Conservation (phyloP, 1,140 invertebrate species). For the Drepana arcuata region DNA sequence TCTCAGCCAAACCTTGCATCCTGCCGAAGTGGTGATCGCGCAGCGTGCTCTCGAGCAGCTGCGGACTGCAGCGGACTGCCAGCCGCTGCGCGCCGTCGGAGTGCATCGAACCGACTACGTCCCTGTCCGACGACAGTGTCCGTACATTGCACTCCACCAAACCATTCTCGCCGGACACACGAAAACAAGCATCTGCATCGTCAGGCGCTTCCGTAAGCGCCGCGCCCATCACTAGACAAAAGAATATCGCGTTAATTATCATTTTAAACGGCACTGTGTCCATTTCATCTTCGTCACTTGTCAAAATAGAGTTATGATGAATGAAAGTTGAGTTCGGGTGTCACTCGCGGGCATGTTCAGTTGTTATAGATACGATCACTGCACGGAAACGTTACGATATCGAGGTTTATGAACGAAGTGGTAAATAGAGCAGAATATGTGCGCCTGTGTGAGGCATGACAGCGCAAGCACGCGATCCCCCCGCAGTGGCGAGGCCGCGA, state of each 20-base stretch:
- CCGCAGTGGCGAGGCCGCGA: conserved; percentile 49
- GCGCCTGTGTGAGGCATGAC: conserved; percentile 14
- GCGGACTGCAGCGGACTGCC: conserved; percentile 77
- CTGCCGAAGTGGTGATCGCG: conserved; percentile 77
- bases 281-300: conserved; percentile 62
- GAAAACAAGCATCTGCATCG: conserved; percentile 67
- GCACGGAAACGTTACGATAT: conserved; percentile 36
- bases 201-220: conserved; percentile 59
- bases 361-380: conserved; percentile 27
- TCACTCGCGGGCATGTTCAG: conserved; percentile 47
- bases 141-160: conserved; percentile 72
- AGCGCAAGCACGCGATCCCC: conserved; percentile 38
- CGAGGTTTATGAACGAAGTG: conserved; percentile 34
- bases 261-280: conserved; percentile 63
- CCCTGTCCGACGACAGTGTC: conserved; percentile 61
- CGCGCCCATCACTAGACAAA: conserved; percentile 68
- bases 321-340: conserved; percentile 38
- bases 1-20: conserved; percentile 78
- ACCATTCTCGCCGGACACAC: conserved; percentile 74
- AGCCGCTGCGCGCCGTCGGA: conserved; percentile 76
- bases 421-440: conserved; percentile 37
- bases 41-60: conserved; percentile 79
- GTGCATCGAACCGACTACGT: conserved; percentile 72
- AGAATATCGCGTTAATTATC: conserved; percentile 63
- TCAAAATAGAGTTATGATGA: conserved; percentile 43